Conservation (phyloP, 35 echinoderm and acorn worm species). For the Heliocidaris erythrogramma region DNA sequence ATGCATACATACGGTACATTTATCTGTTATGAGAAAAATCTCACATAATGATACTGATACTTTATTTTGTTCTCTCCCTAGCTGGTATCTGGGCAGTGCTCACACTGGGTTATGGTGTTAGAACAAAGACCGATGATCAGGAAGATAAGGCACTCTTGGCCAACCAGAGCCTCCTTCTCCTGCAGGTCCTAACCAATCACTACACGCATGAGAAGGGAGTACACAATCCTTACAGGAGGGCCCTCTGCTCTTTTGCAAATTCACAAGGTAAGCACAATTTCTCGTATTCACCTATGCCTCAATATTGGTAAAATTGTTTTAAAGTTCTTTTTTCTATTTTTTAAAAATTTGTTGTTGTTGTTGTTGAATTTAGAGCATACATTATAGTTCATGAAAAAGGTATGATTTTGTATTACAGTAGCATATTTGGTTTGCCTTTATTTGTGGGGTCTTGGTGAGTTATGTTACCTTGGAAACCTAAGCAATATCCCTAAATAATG, state of each 20-base stretch:
- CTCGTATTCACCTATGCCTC: neutral
- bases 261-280: slow-evolving; percentile 81
- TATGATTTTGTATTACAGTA: too few species aligned
- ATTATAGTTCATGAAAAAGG: too few species aligned
- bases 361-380: too few species aligned
- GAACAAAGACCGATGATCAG: slow-evolving; percentile 22
- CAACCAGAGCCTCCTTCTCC: slow-evolving; percentile 90
- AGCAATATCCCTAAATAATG: too few species aligned
- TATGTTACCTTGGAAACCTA: too few species aligned
- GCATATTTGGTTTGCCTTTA: too few species aligned
- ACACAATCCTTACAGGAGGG: slow-evolving; percentile 83
- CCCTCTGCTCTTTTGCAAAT: slow-evolving; percentile 91
- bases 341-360: too few species aligned
- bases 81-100: slow-evolving; percentile 95
- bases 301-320: neutral
- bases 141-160: slow-evolving; percentile 68
- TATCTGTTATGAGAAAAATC: neutral
- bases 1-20: too few species aligned
- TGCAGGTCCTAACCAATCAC: slow-evolving; percentile 87
- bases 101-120: slow-evolving; percentile 73
- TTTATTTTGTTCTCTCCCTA: slow-evolving; percentile 25
- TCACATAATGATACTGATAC: neutral
- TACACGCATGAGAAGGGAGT: slow-evolving; percentile 87
- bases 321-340: too few species aligned
- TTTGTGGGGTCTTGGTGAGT: too few species aligned